These are phyloP conservation scores for Elgaria multicarinata DNA, from an alignment of 2,113 vertebrate genomes.

Conservation along the genomic window DNA sequence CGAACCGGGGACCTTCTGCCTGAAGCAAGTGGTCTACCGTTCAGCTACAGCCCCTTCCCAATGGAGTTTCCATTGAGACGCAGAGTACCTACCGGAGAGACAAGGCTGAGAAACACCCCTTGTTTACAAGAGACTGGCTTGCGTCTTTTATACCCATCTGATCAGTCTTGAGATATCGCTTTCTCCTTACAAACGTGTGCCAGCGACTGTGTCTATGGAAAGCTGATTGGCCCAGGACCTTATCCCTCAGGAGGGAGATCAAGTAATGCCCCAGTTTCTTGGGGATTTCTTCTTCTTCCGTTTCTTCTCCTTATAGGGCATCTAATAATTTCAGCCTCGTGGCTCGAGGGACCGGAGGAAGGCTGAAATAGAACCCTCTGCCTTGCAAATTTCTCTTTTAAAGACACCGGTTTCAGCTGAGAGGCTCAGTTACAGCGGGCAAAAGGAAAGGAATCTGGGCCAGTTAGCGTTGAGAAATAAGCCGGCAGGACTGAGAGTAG, in stretches of 20 bases:
- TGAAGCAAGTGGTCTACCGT: no score
- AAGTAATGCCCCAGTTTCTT: conserved; percentile 30
- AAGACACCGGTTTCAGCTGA: conserved; percentile 6
- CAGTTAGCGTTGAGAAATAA: neutral
- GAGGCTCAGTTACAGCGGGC: neutral
- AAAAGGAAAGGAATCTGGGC: neutral
- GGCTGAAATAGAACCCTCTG: neutral
- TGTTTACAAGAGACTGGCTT: conserved; percentile 15
- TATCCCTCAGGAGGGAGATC: conserved; percentile 26
- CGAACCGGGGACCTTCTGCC: no score
- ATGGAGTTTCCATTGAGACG: neutral
- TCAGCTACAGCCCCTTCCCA: no score
- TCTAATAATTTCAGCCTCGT: neutral
- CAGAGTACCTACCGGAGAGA: conserved; percentile 10
- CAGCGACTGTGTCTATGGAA: fast-evolving
- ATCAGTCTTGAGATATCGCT: conserved; percentile 23
- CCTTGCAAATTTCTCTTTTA: neutral
- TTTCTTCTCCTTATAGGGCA: conserved; percentile 35
- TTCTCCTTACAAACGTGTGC: fast-evolving
- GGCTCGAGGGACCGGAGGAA: neutral
- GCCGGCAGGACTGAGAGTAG: no score
- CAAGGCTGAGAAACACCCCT: neutral
- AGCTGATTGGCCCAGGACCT: conserved; percentile 4
- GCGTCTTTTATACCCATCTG: conserved; percentile 16
- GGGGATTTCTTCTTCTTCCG: conserved; percentile 45